Evolutionary conservation across 2,888 invertebrate species (phyloP), one percentile per base, ranked within the genome.

Genomic region (Netelia virgata): DNA sequence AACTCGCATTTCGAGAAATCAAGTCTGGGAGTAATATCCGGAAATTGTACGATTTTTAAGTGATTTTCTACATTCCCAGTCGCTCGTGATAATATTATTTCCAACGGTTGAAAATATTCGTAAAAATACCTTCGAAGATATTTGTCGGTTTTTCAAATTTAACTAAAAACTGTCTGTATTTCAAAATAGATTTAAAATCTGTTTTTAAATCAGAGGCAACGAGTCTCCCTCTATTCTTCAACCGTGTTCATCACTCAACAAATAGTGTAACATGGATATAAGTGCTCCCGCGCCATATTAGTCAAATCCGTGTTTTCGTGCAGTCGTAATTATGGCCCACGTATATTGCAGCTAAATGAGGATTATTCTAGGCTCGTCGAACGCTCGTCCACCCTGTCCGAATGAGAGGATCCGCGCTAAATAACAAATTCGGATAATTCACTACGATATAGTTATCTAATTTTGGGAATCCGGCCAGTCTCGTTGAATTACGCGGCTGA

Each of bases 271-370:
- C 18, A 55, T 16, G 10, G 16, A 18, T 36, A 55, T 18, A 18
- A 16, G 53, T 28, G 28, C 5, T 16, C 8, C 8, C 3, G 8
- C 16, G 8, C 16, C 57, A 9, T 18, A 18, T 18, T 57, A 57
- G 2, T 10, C 1, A 8, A 5, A 57, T 57, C 16, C 6, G 18
- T 18, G 0, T 18, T 57, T 57, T 9, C 11, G 1, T 14, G 47
- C 11, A 47, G 10, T 55, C 18, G 18, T 10, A 57, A 70, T 57
- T 70, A 70, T 70, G 18, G 55, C 55, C 18, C 70, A 36, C 55
- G 18, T 70, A 10, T 41, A 11, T 57, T 55, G 16, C 18, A 1
- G 55, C 18, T 36, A 11, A 57, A 70, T 55, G 55, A 70, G 36
- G 18, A 36, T 23, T 23, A 57, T 55, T 64, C 36, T 10, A 70